Conservation (phyloP, 2,888 invertebrate genomes). For the Lithophane semibrunnea region DNA sequence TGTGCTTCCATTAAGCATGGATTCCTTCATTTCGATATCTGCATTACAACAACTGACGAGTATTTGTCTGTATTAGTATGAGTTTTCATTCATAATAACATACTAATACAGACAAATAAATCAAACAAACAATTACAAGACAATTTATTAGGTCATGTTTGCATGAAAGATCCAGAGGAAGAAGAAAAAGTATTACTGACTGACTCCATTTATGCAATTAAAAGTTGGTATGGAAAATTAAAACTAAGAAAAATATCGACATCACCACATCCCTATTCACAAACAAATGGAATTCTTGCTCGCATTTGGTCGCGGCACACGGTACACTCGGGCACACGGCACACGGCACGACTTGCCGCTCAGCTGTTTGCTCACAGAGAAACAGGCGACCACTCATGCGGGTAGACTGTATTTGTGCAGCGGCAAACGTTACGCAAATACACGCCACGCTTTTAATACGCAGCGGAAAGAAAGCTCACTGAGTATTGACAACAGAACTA, state of each 20-base stretch:
- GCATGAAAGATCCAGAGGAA: too few species aligned
- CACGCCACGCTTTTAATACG: neutral
- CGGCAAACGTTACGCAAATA: conserved; percentile 15
- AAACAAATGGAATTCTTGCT: conserved; percentile 18
- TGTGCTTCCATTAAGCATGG: too few species aligned
- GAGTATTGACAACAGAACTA: conserved; percentile 1
- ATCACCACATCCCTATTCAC: conserved; percentile 8
- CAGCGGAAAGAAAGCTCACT: neutral
- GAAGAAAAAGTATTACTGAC: too few species aligned
- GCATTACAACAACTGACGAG: too few species aligned
- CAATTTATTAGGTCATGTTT: too few species aligned
- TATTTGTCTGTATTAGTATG: too few species aligned
- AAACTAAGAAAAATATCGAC: conserved; percentile 24
- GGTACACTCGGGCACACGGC: conserved; percentile 7
- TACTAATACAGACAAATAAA: too few species aligned
- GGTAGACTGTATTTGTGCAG: conserved; percentile 15
- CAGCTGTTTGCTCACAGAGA: conserved; percentile 29
- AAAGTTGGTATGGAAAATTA: neutral
- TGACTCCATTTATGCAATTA: neutral
- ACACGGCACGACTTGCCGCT: conserved; percentile 8
- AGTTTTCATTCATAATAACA: too few species aligned
- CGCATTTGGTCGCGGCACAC: neutral
- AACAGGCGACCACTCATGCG: conserved; percentile 18
- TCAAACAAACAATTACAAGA: too few species aligned
- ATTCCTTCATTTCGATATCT: too few species aligned